Evolutionary conservation across 2,113 vertebrate species (phyloP).

Genomic region (Macaca mulatta): DNA sequence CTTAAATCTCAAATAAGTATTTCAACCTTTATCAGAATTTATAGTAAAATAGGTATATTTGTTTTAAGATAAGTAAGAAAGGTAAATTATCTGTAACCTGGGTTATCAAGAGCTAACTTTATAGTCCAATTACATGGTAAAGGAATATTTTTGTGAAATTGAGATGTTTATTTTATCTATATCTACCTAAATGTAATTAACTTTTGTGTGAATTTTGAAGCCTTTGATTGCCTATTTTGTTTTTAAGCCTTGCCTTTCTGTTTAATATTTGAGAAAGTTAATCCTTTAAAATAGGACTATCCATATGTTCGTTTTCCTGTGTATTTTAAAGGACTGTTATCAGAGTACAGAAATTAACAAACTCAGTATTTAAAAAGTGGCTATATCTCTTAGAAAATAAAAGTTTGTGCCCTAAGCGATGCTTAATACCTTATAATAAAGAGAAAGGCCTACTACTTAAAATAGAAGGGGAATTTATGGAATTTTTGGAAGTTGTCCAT

Average conservation of each 20-base stretch:
- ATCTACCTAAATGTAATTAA: not conserved
- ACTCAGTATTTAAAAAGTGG: not conserved
- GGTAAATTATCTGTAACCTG: not conserved
- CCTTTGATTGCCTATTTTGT: constrained; percentile 12
- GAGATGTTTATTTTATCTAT: not conserved
- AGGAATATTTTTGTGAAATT: constrained; percentile 17
- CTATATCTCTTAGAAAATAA: constrained; percentile 11
- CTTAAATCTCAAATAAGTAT: not conserved
- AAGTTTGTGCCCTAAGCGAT: constrained; percentile 10
- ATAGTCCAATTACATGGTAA: not conserved
- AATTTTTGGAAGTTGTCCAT: constrained; percentile 2
- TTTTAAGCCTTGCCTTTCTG: constrained; percentile 5
- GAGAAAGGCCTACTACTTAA: not conserved
- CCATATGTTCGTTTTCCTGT: constrained; percentile 18
- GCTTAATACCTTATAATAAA: not conserved
- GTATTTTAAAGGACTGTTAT: constrained; percentile 20
- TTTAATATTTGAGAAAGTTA: constrained; percentile 22
- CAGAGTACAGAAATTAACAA: constrained; percentile 20
- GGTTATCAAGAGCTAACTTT: not conserved
- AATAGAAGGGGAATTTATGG: not conserved
- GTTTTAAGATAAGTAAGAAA: constrained; percentile 13
- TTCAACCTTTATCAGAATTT: not conserved
- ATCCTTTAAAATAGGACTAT: constrained; percentile 35
- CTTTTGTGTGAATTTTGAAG: not conserved
- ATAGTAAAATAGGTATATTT: not conserved